A percentile compares a stretch with the other conserved stretches of the same genome.
Conservation (phyloP, 2,888 invertebrate species). For the Folsomia candida region DNA sequence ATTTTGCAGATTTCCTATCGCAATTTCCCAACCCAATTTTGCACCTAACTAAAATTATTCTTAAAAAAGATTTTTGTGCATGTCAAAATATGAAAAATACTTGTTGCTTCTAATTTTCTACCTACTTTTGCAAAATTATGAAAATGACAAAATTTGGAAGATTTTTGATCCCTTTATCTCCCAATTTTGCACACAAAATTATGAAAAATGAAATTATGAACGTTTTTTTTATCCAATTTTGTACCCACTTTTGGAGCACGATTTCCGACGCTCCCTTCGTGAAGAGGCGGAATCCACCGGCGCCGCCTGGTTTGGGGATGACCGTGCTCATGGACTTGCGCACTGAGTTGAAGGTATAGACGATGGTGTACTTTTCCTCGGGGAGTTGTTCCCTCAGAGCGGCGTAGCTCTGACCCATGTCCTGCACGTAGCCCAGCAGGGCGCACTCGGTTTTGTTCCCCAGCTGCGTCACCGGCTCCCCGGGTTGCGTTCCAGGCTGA, state of each 20-base stretch:
- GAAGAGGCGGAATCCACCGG: conserved; percentile 83
- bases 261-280: conserved; percentile 99
- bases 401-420: conserved; percentile 88
- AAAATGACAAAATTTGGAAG: too few species aligned
- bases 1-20: neutral
- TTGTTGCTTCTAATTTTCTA: too few species aligned
- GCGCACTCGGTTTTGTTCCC: conserved; percentile 99
- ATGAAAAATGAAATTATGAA: neutral
- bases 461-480: conserved; percentile 84
- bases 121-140: neutral
- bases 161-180: too few species aligned
- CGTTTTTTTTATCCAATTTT: neutral
- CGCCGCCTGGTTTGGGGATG: conserved; percentile 70
- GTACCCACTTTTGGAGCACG: conserved; percentile 85
- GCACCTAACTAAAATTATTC: neutral
- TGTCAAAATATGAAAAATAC: too few species aligned
- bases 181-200: neutral
- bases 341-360: conserved; percentile 99
- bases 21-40: neutral
- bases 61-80: too few species aligned
- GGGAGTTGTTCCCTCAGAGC: conserved; percentile 81
- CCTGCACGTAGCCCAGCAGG: conserved; percentile 88
- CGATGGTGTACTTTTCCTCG: conserved; percentile 85
- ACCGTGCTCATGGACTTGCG: conserved; percentile 99
- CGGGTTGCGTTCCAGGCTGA: conserved; percentile 58